Percentiles rank a stretch among this genome's conserved stretches.
Evolutionary conservation across 2,888 invertebrate genomes (phyloP).

Genomic region (Myopa tessellatipennis): DNA sequence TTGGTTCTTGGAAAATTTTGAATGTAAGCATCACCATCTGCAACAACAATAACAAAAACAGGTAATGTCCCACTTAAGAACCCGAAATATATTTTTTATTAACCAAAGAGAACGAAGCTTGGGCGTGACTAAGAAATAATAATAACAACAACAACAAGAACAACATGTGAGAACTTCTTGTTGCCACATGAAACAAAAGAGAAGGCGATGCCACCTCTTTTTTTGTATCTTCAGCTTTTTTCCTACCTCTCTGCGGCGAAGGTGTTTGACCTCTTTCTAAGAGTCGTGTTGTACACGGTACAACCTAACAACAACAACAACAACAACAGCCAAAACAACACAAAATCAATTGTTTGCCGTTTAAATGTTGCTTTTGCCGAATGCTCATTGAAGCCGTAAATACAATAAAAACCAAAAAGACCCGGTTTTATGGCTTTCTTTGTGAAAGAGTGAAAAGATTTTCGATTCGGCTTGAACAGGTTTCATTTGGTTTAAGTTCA

Average conservation of each 20-base stretch:
- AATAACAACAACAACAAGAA: background rate
- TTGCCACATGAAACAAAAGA: background rate
- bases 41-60: background rate
- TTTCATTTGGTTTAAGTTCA: background rate
- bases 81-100: conserved; percentile 11
- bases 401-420: background rate
- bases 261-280: conserved; percentile 9
- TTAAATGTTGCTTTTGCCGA: background rate
- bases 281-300: background rate
- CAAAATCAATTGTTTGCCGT: conserved; percentile 3
- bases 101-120: conserved; percentile 6
- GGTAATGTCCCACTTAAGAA: background rate
- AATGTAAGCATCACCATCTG: background rate
- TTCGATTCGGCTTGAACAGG: background rate
- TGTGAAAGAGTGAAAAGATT: background rate
- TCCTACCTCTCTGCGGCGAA: background rate
- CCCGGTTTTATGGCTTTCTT: background rate
- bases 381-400: background rate
- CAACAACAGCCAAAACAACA: background rate
- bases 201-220: conserved; percentile 14
- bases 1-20: too few relatives aligned
- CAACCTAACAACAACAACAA: background rate
- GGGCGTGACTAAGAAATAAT: background rate
- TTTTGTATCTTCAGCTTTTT: background rate
- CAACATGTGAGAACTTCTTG: conserved; percentile 2